Evolutionary conservation across 2,113 vertebrate genomes (phyloP).

Genomic region (Brachyhypopomus occidentalis): DNA sequence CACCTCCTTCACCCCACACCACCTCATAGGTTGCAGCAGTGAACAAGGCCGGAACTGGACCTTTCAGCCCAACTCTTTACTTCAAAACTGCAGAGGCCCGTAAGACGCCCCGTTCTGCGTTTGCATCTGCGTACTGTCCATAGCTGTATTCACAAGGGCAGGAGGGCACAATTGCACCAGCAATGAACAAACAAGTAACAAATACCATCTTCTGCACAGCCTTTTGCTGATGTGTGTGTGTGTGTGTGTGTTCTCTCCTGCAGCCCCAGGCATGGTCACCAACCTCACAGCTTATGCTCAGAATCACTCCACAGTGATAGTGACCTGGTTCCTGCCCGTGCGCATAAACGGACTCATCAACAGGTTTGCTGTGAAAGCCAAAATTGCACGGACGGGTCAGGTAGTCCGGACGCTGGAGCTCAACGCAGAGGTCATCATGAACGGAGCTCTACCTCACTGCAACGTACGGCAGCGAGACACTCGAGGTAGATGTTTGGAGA

Average conservation of each 20-base stretch:
- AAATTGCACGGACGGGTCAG: slow-evolving; percentile 86
- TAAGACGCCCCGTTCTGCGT: slow-evolving; percentile 67
- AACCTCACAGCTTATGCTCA: slow-evolving; percentile 88
- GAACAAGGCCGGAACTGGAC: slow-evolving; percentile 81
- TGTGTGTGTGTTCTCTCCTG: slow-evolving; percentile 57
- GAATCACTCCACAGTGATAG: slow-evolving; percentile 86
- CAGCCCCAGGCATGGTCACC: slow-evolving; percentile 93
- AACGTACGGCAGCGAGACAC: slow-evolving; percentile 72
- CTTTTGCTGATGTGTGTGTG: not conserved
- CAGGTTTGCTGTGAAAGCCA: slow-evolving; percentile 92
- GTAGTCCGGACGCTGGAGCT: slow-evolving; percentile 83
- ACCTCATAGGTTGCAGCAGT: slow-evolving; percentile 86
- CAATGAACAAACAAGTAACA: too few relatives aligned
- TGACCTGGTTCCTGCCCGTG: slow-evolving; percentile 91
- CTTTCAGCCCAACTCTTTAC: slow-evolving; percentile 87
- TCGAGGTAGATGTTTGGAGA: too few relatives aligned
- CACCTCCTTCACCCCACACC: not conserved
- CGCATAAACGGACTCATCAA: slow-evolving; percentile 96
- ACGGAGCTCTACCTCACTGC: slow-evolving; percentile 87
- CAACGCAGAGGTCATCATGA: slow-evolving; percentile 90
- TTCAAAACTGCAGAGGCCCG: slow-evolving; percentile 95
- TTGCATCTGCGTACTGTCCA: not conserved
- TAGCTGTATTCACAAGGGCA: not conserved
- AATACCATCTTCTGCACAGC: not conserved
- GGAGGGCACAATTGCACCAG: too few relatives aligned